Evolutionary conservation across 2,113 vertebrate species (phyloP).

Genomic region (Phyllostomus hastatus): DNA sequence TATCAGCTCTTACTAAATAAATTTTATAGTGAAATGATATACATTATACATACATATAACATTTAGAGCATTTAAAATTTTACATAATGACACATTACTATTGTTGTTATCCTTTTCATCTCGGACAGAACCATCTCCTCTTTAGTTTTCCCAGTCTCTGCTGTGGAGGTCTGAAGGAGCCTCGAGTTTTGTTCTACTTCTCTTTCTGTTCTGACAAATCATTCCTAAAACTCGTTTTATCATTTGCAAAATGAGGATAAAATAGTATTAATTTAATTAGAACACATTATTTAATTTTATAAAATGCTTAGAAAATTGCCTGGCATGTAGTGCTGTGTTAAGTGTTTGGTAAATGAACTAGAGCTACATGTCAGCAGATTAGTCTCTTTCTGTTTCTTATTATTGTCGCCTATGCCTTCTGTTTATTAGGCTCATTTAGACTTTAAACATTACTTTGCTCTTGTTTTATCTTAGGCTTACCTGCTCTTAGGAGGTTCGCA

Average conservation of each 20-base stretch:
- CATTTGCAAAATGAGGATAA: background rate
- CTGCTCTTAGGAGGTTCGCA: background rate
- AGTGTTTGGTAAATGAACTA: background rate
- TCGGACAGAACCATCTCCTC: background rate
- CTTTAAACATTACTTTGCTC: background rate
- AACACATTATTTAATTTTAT: background rate
- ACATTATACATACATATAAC: background rate
- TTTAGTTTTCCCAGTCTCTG: background rate
- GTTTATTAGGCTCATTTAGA: background rate
- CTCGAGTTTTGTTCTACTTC: background rate
- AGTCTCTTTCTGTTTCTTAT: background rate
- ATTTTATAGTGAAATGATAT: background rate
- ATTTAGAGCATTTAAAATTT: background rate
- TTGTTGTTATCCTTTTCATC: background rate
- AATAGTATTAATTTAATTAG: background rate
- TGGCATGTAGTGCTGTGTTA: background rate
- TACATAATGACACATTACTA: background rate
- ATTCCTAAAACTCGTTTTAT: background rate
- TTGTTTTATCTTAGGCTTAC: background rate
- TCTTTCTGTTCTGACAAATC: background rate
- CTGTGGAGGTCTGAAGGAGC: background rate
- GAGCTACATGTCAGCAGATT: background rate
- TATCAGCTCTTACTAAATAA: background rate
- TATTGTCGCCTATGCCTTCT: background rate
- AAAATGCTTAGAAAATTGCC: constrained; percentile 4